Evolutionary conservation across 1,140 invertebrate species (phyloP), one percentile per base, ranked within the genome.

Genomic region (Drosophila tsacasi): DNA sequence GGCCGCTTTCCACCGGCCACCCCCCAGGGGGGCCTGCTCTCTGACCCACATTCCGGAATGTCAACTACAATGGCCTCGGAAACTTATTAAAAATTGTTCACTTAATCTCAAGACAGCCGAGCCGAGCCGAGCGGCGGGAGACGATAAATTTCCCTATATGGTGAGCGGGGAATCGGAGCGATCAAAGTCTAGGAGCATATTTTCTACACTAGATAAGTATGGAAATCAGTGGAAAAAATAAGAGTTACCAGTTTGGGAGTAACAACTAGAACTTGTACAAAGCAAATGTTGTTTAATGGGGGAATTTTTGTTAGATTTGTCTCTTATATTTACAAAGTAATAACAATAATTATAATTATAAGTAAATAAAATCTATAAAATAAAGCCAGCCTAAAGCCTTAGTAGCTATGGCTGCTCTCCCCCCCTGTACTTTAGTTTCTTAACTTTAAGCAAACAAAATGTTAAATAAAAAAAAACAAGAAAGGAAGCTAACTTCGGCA

Each of bases 41-140:
- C 54, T 57, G 54, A 57, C 54, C 54, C 54, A 57, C 54, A 57
- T 57, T 39, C 54, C 54, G 54, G 54, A 57, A 57, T 57, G 54
- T 39, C 54, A 57, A 57, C 54, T 57, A 57, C 54, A 57, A 57
- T 39, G 54, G 54, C 54, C 54, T 57, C 54, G 54, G 54, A 39
- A n/a, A 57, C 35, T 39, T 57, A 57, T 57, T 57, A 57, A 57
- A 55, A 57, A 39, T 57, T 57, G 54, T 57, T 57, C 35, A 39
- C 21, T 57, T 39, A 39, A 39, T 57, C 35, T 12, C 21, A 25
- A 57, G 54, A 57, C 52, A 21, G 30, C 9, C 52, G 19, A 54
- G 52, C 4, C 19, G 3, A 21, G 30, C 9, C 52, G 19, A 54
- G 52, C 4, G 30, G 3, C 4, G 30, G 19, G 5, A 21, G 10